Percentiles rank a stretch among this genome's conserved stretches.
phyloP scores from a whole-genome alignment of 2,797 vertebrate species.

The Craterocephalus amniculus region DNA sequence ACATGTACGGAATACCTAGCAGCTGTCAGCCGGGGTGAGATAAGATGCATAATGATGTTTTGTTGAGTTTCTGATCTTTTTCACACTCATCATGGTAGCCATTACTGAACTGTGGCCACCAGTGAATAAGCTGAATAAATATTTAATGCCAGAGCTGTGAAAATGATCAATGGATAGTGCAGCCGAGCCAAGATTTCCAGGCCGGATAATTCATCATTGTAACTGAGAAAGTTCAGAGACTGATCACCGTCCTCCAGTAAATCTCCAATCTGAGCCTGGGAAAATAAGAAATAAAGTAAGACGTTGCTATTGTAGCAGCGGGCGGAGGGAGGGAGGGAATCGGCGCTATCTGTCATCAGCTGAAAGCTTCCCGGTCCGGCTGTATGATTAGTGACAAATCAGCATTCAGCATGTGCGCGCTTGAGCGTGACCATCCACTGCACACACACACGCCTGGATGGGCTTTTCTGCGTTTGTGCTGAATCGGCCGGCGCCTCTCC shows the following conservation, averaged over 20 bases:
- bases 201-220: slow-evolving; percentile 61
- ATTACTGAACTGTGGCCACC: slow-evolving; percentile 54
- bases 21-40: slow-evolving; percentile 5
- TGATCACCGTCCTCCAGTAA: slow-evolving; percentile 41
- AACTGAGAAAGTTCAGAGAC: slow-evolving; percentile 52
- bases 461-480: not conserved
- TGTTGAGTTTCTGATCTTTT: slow-evolving; percentile 50
- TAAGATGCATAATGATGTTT: slow-evolving; percentile 22
- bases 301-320: slow-evolving; percentile 12
- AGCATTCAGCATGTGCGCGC: not conserved
- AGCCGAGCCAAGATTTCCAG: slow-evolving; percentile 44
- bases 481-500: not conserved
- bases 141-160: slow-evolving; percentile 70
- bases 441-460: not conserved
- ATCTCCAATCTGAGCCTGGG: slow-evolving; percentile 47
- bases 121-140: slow-evolving; percentile 70
- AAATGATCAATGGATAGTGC: slow-evolving; percentile 66
- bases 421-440: not conserved
- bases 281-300: slow-evolving; percentile 44
- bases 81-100: slow-evolving; percentile 40
- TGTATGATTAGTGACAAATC: slow-evolving; percentile 19
- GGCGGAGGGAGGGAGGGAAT: not conserved
- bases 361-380: slow-evolving; percentile 3
- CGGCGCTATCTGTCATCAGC: slow-evolving; percentile 30
- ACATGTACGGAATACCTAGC: not conserved